Conservation (phyloP, 2,888 invertebrate species). For the Tanytarsus gracilentus region DNA sequence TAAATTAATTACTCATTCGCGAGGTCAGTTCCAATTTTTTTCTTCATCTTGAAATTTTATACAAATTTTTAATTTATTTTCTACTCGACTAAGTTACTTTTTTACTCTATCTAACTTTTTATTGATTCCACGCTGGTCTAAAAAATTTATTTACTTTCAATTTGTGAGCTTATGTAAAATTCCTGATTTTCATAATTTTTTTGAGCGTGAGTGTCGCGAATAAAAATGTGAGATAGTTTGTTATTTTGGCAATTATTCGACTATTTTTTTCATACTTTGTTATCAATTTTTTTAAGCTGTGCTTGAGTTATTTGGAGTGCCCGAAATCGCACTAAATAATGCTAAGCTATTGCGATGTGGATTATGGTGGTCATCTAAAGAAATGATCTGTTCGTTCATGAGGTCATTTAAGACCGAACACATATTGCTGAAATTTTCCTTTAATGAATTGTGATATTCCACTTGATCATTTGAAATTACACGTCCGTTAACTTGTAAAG, state of each 20-base stretch:
- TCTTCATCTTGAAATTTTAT: too few species aligned
- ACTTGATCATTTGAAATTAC: constrained; percentile 82
- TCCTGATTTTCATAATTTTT: neutral
- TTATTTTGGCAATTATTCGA: neutral
- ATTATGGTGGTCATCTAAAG: constrained; percentile 42
- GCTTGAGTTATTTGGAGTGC: constrained; percentile 70
- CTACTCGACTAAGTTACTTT: too few species aligned
- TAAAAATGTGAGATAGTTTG: neutral
- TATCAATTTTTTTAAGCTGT: constrained; percentile 69
- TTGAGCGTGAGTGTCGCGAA: neutral
- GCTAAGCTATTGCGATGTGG: constrained; percentile 69
- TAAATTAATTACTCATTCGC: too few species aligned
- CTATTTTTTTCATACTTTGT: too few species aligned
- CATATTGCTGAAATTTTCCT: constrained; percentile 77
- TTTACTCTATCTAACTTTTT: too few species aligned
- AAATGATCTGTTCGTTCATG: constrained; percentile 61
- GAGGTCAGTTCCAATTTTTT: too few species aligned
- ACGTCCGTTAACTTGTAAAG: constrained; percentile 79
- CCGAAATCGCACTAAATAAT: constrained; percentile 69
- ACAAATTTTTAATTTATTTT: too few species aligned
- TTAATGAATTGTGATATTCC: constrained; percentile 83
- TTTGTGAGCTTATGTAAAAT: too few species aligned
- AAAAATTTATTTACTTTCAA: too few species aligned
- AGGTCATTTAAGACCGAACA: constrained; percentile 65
- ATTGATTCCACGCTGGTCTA: too few species aligned